Base-by-base conservation (phyloP, 2,113 vertebrate species). In the Apodemus speciosus region DNA sequence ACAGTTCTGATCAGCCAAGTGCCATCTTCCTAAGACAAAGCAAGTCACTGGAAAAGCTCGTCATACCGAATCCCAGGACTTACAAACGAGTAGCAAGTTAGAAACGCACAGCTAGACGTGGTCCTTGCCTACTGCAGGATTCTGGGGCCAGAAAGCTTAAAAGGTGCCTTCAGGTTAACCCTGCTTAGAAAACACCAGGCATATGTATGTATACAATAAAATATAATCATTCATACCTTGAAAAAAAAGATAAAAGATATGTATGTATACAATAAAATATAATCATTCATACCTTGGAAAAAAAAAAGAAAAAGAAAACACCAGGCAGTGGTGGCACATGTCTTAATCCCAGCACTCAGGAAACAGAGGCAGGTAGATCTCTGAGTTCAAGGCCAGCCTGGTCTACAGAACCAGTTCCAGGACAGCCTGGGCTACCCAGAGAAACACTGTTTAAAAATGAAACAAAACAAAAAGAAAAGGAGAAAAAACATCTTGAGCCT, bases 11-110 rank as follows among this genome's bases (percentile, higher is more conserved):
- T n/a, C 75, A 85, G 23, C 43, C 32, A 84, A 75, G 58, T 73
- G 83, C 13, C 49, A 73, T 25, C 66, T 79, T 95, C 73, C 89
- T 88, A 88, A 96, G 93, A 88, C 85, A 93, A 87, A 93, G 83
- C 58, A 77, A 91, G 88, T 51, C 89, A 71, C 86, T 86, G 49
- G 30, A 80, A 95, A 94, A 94, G 75, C 76, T 76, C 89, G 80
- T 95, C 40, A 85, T 18, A 2, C 76, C 88, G 7, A 4, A 69
- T 58, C 75, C 73, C 38, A 38, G 40, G 40, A 43, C 72, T 23
- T 6, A 46, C 72, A 93, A 64, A 62, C 51, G 84, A 85, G 91
- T 38, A 66, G n/a, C 15, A 77, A 89, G 72, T 95, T 76, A 85
- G 69, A 92, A 93, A 85, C 40, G 10, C 84, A 95, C 15, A 71